phyloP scores from a whole-genome alignment of 2,797 vertebrate genomes.

The Protosalanx chinensis region DNA sequence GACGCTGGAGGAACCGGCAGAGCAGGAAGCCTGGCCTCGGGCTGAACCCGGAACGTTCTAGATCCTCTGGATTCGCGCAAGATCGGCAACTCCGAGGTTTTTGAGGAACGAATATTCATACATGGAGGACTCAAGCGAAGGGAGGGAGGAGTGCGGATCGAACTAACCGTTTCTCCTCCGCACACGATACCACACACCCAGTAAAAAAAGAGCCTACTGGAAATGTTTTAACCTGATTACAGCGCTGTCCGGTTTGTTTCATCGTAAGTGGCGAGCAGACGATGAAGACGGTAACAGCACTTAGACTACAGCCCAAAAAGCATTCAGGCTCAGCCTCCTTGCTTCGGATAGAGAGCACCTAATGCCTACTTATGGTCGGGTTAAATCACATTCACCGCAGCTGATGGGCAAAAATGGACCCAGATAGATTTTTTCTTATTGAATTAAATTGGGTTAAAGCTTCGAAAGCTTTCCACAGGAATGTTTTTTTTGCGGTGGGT shows the following conservation, averaged over 20 bases:
- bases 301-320: slow-evolving; percentile 15
- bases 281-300: slow-evolving; percentile 45
- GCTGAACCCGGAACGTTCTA: neutral
- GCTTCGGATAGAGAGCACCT: too few species aligned
- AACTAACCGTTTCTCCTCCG: neutral
- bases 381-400: too few species aligned
- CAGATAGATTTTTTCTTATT: too few species aligned
- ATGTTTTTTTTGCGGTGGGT: neutral
- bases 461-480: neutral
- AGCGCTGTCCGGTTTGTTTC: slow-evolving; percentile 38
- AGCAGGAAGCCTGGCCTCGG: neutral
- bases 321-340: neutral
- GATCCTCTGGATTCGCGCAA: neutral
- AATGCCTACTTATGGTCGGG: too few species aligned
- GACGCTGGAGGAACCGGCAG: too few species aligned
- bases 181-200: slow-evolving; percentile 16
- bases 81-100: neutral
- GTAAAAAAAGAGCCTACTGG: slow-evolving; percentile 53
- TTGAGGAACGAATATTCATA: neutral
- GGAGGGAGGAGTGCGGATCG: neutral
- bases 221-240: slow-evolving; percentile 56
- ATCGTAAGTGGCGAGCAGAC: slow-evolving; percentile 46
- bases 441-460: neutral
- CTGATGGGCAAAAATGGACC: too few species aligned
- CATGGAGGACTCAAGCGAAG: neutral